phyloP scores from a whole-genome alignment of 2,797 vertebrate genomes.

The Rhynchonycteris naso region DNA sequence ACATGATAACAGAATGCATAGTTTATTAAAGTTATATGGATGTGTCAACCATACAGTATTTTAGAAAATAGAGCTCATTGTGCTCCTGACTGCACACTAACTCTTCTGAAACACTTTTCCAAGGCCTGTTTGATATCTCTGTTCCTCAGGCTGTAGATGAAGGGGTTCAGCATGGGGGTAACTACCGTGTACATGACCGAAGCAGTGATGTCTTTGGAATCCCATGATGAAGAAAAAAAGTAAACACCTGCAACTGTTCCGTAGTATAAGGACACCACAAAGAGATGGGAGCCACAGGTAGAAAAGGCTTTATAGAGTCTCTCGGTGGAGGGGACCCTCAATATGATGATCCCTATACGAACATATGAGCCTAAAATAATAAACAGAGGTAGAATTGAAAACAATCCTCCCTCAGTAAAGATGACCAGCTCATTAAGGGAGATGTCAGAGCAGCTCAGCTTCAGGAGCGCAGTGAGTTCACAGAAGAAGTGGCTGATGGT shows the following conservation, averaged over 20 bases:
- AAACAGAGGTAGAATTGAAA: conserved; percentile 74
- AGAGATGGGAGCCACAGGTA: conserved; percentile 78
- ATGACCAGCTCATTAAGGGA: conserved; percentile 62
- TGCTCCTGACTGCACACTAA: not conserved
- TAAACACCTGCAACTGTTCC: conserved; percentile 66
- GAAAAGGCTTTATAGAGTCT: conserved; percentile 69
- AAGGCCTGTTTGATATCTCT: conserved; percentile 61
- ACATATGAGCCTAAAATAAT: conserved; percentile 73
- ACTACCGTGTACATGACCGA: conserved; percentile 69
- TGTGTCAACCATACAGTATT: too few relatives aligned
- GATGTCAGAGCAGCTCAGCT: conserved; percentile 53
- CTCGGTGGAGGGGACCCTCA: conserved; percentile 43
- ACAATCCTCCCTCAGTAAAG: conserved; percentile 31
- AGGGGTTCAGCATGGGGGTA: conserved; percentile 77
- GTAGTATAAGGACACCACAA: conserved; percentile 75
- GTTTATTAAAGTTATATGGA: too few relatives aligned
- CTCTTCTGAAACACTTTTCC: not conserved
- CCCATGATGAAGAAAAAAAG: conserved; percentile 50
- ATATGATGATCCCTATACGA: conserved; percentile 27
- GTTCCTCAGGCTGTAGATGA: conserved; percentile 78
- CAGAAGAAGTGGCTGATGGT: conserved; percentile 73
- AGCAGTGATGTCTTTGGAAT: conserved; percentile 51
- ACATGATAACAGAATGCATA: too few relatives aligned
- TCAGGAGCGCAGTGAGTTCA: conserved; percentile 60
- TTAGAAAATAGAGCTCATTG: too few relatives aligned